Conservation (phyloP, 2,797 vertebrate genomes). For the Potorous gilbertii region DNA sequence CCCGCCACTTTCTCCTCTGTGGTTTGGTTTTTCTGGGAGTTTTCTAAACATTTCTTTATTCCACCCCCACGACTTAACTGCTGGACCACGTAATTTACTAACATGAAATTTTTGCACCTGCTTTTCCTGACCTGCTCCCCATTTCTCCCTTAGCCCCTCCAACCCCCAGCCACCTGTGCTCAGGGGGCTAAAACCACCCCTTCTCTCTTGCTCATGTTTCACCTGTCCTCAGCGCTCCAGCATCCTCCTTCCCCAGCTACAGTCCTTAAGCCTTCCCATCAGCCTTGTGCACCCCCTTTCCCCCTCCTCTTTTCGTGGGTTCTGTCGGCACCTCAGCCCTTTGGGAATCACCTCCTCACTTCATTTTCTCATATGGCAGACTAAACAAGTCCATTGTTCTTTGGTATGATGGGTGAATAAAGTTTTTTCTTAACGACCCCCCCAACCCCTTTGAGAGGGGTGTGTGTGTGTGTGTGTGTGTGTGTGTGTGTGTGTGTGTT, state of each 20-base stretch:
- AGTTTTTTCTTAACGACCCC: background rate
- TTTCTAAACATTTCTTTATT: background rate
- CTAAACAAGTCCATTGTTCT: background rate
- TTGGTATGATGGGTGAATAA: background rate
- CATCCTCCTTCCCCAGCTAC: background rate
- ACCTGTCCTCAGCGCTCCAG: background rate
- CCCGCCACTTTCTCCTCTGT: background rate
- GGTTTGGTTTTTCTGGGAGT: background rate
- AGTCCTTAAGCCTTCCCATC: background rate
- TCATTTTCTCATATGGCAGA: background rate
- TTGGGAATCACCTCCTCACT: background rate
- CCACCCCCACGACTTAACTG: background rate
- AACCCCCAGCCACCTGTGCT: background rate
- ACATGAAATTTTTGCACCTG: background rate
- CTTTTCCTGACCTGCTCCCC: background rate
- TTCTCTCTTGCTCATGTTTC: background rate
- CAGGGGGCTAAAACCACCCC: background rate
- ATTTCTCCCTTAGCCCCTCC: background rate
- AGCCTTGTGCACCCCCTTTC: background rate
- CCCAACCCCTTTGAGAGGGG: background rate
- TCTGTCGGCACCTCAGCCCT: background rate
- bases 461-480: too few relatives aligned
- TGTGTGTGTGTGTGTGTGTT: too few relatives aligned
- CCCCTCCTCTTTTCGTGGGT: background rate
- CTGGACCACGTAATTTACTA: rapidly evolving